A percentile compares a stretch with the other conserved stretches of the same genome.
These are phyloP conservation scores for Caenorhabditis afra DNA, from an alignment of 2,888 invertebrate genomes.

Conservation along the genomic window DNA sequence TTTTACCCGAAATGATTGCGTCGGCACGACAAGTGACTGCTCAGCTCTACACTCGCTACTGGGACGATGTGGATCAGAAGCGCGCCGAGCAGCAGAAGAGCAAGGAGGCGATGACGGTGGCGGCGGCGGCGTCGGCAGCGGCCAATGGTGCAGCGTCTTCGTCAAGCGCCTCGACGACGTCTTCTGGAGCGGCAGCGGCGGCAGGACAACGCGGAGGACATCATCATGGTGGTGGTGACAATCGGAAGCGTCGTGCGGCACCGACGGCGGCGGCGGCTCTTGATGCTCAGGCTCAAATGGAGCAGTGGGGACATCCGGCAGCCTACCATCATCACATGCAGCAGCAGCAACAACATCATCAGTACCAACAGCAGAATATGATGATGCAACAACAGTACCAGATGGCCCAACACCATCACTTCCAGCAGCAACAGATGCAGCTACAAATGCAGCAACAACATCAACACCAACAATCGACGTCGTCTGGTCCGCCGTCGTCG, in stretches of 20 bases:
- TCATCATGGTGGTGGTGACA: conserved; percentile 1
- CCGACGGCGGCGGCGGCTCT: not conserved
- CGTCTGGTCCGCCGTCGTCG: conserved; percentile 28
- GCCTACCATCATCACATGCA: conserved; percentile 15
- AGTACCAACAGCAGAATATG: conserved; percentile 28
- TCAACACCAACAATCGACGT: conserved; percentile 12
- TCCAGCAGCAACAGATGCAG: too few relatives aligned
- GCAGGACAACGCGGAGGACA: conserved; percentile 18
- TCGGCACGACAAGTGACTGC: conserved; percentile 32
- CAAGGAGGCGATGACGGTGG: conserved; percentile 38
- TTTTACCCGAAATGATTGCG: conserved; percentile 18
- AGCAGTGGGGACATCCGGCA: conserved; percentile 25
- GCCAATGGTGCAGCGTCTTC: too few relatives aligned
- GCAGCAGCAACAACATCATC: conserved; percentile 24
- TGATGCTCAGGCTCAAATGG: conserved; percentile 14
- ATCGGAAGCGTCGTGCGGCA: conserved; percentile 30
- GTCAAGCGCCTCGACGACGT: too few relatives aligned
- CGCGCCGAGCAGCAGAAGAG: conserved; percentile 36
- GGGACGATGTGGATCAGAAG: conserved; percentile 47
- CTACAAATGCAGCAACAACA: conserved; percentile 13
- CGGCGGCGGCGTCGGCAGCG: conserved; percentile 10
- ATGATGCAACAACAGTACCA: conserved; percentile 39
- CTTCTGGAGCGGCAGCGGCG: conserved; percentile 6
- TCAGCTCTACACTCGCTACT: conserved; percentile 26
- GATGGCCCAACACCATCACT: conserved; percentile 24